Base-by-base conservation (phyloP, 2,113 vertebrate species). In the Brachyhypopomus occidentalis region DNA sequence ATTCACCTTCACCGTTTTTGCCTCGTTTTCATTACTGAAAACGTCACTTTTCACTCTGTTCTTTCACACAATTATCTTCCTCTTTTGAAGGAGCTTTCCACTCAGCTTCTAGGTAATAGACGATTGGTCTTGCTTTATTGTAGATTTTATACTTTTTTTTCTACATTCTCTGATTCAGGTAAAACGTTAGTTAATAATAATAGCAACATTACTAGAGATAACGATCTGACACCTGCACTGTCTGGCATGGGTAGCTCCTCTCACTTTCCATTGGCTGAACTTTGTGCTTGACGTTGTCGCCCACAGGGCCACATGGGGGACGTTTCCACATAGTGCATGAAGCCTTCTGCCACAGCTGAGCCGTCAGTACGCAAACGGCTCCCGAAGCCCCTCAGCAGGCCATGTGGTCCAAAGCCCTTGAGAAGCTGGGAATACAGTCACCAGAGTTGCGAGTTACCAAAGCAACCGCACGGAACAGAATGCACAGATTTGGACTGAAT, bases 401-500 rank as follows among this genome's bases (percentile, higher is more conserved):
- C 9, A 9, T 41, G 9, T 9, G 9, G 41, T 41, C 41, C 41
- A 41, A 41, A 41, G 5, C 41, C 9, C 41, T 7, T 9, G 9
- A 41, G 41, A 8, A 41, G 41, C 41, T 41, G 41, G 41, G 41
- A 41, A 6, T 45, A 52, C 45, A 52, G 11, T 14, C 9, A 52
- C 45, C 9, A 8, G 12, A 12, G 12, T 11, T 14, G 12, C 3
- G 12, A 52, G 45, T 52, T 52, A 52, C 9, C 45, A 52, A 52
- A 52, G 45, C 45, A 12, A 52, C 45, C 12, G 12, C 45, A 14
- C 0, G 12, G 12, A 52, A 11, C 45, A 52, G 12, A 52, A 52
- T 11, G 2, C 45, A 52, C 45, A 52, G 11, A 14, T 74, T 81
- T 70, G 56, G 63, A 75, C 14, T 59, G 25, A 66, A 41, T 70